Percentiles rank a stretch among this genome's conserved stretches.
Conservation (phyloP, 2,888 invertebrate species). For the Macrosiphum euphorbiae region DNA sequence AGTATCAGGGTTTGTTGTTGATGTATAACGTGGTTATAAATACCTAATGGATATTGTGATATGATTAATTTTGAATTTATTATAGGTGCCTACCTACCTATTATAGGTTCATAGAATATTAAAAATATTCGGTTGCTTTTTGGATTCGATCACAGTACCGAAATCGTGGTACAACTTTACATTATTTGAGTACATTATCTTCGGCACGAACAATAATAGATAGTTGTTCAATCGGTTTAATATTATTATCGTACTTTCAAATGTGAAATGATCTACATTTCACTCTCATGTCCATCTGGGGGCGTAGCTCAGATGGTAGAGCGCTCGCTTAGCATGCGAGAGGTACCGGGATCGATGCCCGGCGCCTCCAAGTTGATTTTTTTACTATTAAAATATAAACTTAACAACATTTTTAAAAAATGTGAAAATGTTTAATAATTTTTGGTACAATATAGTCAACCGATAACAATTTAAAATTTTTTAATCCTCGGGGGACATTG, state of each 20-base stretch:
- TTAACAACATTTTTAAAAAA: background rate
- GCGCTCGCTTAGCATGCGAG: conserved; percentile 75
- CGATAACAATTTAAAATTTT: no score
- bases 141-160: background rate
- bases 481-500: no score
- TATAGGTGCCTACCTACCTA: no score
- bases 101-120: no score
- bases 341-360: conserved; percentile 75
- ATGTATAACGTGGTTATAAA: no score
- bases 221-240: background rate
- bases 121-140: background rate
- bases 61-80: no score
- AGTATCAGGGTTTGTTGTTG: no score
- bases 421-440: background rate
- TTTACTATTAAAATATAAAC: background rate
- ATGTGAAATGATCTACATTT: background rate
- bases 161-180: background rate
- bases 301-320: conserved; percentile 72
- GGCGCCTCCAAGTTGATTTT: conserved; percentile 68
- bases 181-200: background rate
- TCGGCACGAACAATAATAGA: no score
- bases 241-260: background rate
- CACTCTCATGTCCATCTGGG: background rate
- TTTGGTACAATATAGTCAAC: background rate
- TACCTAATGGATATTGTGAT: no score